phyloP scores from a whole-genome alignment of 1,140 invertebrate species.

The Bombus confusus region DNA sequence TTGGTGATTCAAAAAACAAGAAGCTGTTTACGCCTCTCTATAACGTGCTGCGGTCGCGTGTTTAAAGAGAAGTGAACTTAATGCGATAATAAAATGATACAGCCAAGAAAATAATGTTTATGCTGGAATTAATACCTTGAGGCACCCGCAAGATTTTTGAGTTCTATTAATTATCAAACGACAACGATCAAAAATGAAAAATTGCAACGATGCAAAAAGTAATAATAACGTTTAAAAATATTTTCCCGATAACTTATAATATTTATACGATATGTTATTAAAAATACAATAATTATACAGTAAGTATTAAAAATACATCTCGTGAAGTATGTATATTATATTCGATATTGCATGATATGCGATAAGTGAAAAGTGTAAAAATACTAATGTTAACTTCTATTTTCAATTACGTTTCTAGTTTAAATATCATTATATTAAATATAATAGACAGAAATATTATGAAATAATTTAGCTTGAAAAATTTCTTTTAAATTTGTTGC shows the following conservation, averaged over 20 bases:
- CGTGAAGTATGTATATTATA: too few species aligned
- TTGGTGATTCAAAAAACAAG: slow-evolving; percentile 2
- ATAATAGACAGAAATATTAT: too few species aligned
- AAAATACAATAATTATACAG: too few species aligned
- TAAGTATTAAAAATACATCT: too few species aligned
- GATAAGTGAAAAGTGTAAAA: background rate
- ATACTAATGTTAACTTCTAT: background rate
- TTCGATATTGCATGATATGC: too few species aligned
- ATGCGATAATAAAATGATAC: background rate
- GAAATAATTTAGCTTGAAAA: background rate
- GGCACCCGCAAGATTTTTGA: too few species aligned
- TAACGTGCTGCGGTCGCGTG: background rate
- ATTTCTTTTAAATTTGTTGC: background rate
- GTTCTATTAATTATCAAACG: background rate
- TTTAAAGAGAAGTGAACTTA: background rate
- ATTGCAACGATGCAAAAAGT: too few species aligned
- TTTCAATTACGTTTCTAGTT: background rate
- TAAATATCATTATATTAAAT: too few species aligned
- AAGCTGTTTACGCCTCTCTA: background rate
- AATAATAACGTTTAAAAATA: background rate
- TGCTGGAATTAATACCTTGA: background rate
- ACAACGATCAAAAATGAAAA: background rate
- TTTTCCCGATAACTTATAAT: background rate
- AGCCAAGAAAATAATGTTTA: background rate
- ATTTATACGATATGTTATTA: background rate